Conservation (phyloP, 2,797 vertebrate species). For the Scyliorhinus canicula region DNA sequence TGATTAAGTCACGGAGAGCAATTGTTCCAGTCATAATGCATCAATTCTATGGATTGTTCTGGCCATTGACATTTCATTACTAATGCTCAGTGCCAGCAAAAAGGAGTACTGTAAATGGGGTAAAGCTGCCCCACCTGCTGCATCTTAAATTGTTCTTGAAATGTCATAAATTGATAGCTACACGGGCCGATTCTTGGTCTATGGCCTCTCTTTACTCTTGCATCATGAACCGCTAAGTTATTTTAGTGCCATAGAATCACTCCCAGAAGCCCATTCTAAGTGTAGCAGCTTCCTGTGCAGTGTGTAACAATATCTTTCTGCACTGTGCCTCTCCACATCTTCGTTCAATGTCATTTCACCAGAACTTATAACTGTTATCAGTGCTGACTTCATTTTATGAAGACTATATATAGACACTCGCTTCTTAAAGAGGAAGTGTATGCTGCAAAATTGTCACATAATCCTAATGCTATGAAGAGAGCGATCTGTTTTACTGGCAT, state of each 20-base stretch:
- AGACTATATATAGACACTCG: not conserved
- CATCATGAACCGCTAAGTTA: too few relatives aligned
- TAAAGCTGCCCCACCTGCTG: not conserved
- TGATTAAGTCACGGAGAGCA: not conserved
- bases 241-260: not conserved
- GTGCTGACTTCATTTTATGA: constrained; percentile 9
- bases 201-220: not conserved
- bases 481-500: not conserved
- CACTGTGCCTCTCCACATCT: not conserved
- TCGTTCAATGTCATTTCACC: not conserved
- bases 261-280: not conserved
- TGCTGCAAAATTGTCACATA: not conserved
- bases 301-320: not conserved
- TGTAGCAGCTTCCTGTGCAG: not conserved
- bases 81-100: not conserved
- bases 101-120: not conserved
- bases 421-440: not conserved
- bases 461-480: not conserved
- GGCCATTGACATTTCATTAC: not conserved
- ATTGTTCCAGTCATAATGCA: not conserved
- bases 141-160: not conserved
- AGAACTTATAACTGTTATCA: not conserved
- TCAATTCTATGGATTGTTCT: not conserved
- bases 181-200: not conserved
- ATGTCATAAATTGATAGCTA: not conserved